Evolutionary conservation across 2,113 vertebrate genomes (phyloP).

Genomic region (Alectura lathami): DNA sequence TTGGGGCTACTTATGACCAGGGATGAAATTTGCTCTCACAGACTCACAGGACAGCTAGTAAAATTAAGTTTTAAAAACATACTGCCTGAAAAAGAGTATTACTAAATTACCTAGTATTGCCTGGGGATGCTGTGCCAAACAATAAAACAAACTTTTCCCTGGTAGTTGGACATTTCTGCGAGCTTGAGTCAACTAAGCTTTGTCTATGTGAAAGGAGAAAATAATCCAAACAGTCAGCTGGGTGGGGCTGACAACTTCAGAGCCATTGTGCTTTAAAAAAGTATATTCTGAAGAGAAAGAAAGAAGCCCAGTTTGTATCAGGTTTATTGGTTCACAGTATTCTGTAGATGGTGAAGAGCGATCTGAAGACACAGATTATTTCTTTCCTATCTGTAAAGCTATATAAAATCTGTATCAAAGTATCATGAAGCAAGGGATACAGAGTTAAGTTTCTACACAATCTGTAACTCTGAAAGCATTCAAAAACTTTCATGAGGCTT

Average conservation of each 20-base stretch:
- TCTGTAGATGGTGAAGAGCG: background rate
- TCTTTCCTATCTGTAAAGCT: background rate
- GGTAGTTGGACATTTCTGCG: background rate
- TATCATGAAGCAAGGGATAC: background rate
- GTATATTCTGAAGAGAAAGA: background rate
- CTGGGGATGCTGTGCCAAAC: background rate
- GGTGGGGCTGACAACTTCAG: background rate
- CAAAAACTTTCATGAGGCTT: background rate
- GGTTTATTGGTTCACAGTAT: background rate
- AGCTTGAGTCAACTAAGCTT: background rate
- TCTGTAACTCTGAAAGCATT: background rate
- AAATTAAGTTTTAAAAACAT: background rate
- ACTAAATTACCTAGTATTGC: background rate
- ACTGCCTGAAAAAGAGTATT: background rate
- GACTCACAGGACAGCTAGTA: background rate
- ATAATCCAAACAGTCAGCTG: background rate
- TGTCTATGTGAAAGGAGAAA: background rate
- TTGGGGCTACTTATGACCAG: background rate
- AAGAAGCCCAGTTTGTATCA: background rate
- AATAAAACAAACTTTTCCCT: background rate
- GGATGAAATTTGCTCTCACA: background rate
- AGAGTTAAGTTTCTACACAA: background rate
- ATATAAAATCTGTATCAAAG: background rate
- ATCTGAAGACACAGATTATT: background rate
- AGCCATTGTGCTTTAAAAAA: background rate